A percentile compares a stretch with the other conserved stretches of the same genome.
These are phyloP conservation scores for Volucella bombylans DNA, from an alignment of 2,888 invertebrate species.

Conservation along the genomic window DNA sequence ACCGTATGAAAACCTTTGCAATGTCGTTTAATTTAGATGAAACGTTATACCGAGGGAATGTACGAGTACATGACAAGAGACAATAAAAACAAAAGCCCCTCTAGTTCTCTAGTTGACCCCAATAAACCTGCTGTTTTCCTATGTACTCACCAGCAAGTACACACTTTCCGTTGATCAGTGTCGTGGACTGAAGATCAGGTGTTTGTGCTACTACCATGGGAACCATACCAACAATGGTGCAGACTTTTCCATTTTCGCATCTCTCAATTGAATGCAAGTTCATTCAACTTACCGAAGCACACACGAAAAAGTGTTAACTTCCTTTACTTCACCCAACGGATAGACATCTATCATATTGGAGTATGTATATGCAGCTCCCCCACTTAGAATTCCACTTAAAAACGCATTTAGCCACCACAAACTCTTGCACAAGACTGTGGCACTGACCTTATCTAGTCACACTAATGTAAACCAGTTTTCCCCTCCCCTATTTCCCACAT, in stretches of 20 bases:
- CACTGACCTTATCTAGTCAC: conserved; percentile 69
- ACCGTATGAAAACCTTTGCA: conserved; percentile 43
- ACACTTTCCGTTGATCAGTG: conserved; percentile 26
- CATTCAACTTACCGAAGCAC: conserved; percentile 39
- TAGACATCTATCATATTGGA: conserved; percentile 6
- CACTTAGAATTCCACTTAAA: conserved; percentile 19
- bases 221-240: conserved; percentile 36
- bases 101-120: conserved; percentile 67
- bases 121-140: conserved; percentile 47
- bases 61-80: conserved; percentile 21
- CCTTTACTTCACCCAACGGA: conserved; percentile 21
- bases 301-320: background rate
- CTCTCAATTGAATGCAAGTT: conserved; percentile 62
- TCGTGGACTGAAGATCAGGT: conserved; percentile 48
- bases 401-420: conserved; percentile 46
- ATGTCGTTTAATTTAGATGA: conserved; percentile 51
- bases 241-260: conserved; percentile 36
- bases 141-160: background rate
- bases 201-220: conserved; percentile 46
- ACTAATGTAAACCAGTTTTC: conserved; percentile 63
- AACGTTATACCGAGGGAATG: conserved; percentile 42
- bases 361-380: conserved; percentile 34
- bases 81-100: conserved; percentile 59
- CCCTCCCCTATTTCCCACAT: conserved; percentile 51
- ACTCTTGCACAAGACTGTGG: conserved; percentile 52